Evolutionary conservation across 1,140 invertebrate genomes (phyloP), one percentile per base, ranked within the genome.

Genomic region (Dufourea novaeangliae): DNA sequence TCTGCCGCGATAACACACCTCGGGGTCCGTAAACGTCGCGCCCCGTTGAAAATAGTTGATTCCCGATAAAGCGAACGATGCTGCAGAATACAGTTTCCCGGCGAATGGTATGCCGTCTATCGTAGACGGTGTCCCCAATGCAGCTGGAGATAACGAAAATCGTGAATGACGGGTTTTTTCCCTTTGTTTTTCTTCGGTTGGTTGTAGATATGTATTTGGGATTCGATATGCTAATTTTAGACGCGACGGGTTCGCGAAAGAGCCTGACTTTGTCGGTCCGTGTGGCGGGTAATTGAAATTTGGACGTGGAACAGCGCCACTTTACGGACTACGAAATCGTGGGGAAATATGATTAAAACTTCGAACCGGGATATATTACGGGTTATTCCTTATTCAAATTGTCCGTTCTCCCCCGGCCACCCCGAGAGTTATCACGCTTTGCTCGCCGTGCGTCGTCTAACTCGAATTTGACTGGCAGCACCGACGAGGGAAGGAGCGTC

Each of bases 391-490:
- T 66, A 74, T 64, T 63, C 46, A 73, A 64, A 74, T 56, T 14
- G 46, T n/a, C 25, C 20, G 20, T 25, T 11, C 8, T 7, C 44
- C 4, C 20, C 20, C 20, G 5, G 5, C 41, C 12, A 46, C 6
- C 41, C 41, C 41, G 3, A 4, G 41, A 5, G 61, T 66, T 56
- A 66, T 66, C 34, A 50, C 46, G 10, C 32, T 37, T 44, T 17
- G 5, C 20, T 29, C 34, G 2, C 27, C 11, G 34, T 34, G 20
- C 34, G 29, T 71, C 27, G 56, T 27, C 50, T 56, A 56, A 74
- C 50, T 74, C 62, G 72, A 74, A 67, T 74, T 74, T 74, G 50
- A 74, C 72, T 67, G 71, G 3, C 62, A 34, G 2, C 67, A 44
- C 12, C 29, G 29, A 41, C 29, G 37, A 44, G 62, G 46, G 5